These are phyloP conservation scores for Cariama cristata DNA, from an alignment of 2,113 vertebrate species.

Conservation along the genomic window DNA sequence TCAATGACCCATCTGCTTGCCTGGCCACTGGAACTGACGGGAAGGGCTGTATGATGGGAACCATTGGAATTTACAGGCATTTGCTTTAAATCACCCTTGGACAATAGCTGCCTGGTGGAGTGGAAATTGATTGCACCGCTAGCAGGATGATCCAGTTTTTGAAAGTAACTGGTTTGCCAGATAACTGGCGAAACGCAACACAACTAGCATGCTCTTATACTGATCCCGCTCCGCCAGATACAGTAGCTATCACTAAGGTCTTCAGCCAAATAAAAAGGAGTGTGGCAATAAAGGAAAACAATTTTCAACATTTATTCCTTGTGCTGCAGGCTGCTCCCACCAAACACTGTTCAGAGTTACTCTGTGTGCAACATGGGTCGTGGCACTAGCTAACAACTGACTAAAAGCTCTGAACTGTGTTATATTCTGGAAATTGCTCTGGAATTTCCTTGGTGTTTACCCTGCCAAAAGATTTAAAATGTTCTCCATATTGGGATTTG, in stretches of 20 bases:
- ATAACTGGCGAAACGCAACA: not conserved
- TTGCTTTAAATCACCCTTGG: not conserved
- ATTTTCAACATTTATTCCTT: not conserved
- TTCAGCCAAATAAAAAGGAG: not conserved
- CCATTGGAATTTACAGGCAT: not conserved
- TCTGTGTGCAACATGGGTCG: rapidly evolving
- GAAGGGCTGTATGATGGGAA: not conserved
- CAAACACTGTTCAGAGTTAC: not conserved
- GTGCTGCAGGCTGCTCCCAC: not conserved
- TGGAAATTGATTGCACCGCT: not conserved
- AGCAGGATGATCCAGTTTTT: not conserved
- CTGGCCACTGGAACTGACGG: not conserved
- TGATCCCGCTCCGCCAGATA: not conserved
- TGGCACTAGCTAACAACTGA: not conserved
- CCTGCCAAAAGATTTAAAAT: not conserved
- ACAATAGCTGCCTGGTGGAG: not conserved
- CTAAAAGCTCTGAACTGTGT: not conserved
- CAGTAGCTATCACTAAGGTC: not conserved
- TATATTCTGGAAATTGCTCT: not conserved
- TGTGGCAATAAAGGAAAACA: not conserved
- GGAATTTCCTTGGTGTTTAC: not conserved
- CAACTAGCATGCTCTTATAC: not conserved
- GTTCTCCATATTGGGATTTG: not conserved
- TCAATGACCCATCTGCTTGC: rapidly evolving
- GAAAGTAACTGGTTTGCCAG: not conserved